Evolutionary conservation across 2,888 invertebrate species (phyloP), one percentile per base, ranked within the genome.

Genomic region (Ochlodes sylvanus): DNA sequence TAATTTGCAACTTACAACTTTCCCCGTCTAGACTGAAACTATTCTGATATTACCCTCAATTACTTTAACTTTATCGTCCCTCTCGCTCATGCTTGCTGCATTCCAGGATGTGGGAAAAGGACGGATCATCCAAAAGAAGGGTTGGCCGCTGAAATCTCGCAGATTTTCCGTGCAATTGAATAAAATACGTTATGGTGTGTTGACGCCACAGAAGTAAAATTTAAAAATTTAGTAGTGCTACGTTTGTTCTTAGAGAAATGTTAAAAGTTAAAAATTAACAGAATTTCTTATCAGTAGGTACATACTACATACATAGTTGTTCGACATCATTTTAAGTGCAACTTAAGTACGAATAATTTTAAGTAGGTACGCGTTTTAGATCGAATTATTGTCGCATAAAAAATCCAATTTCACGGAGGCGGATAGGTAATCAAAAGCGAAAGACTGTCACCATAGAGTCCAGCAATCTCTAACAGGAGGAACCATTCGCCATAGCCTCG

Each of bases 111-210:
- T 58, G 73, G 15, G 76, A 88, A 71, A 77, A 76, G 71, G 85
- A 86, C 57, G 58, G 69, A 32, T 65, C 68, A 38, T 68, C 68
- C 68, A 70, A 74, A 72, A 70, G 75, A 78, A 80, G 84, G 83
- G 85, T 84, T 86, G 84, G 83, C 79, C 76, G 79, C 81, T 81
- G 82, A 85, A 87, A 89, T 88, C 87, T 84, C 78, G 79, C 77
- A 84, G 89, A 91, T 90, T 91, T 92, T 92, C 90, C 88, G 86
- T 86, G 86, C 90, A 88, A 91, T 91, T 91, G 90, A 92, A 90
- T 91, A 86, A 84, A 85, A 87, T 84, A 86, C 82, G 87, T 87
- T 85, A 89, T 84, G 85, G 87, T 83, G 87, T 90, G 90, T 86
- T 82, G 86, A 87, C 80, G 84, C 85, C 80, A 85, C 76, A 79